Evolutionary conservation across 37 sponge, comb jelly and placozoan genomes (phyloP).

Genomic region (Halichondria panicea): DNA sequence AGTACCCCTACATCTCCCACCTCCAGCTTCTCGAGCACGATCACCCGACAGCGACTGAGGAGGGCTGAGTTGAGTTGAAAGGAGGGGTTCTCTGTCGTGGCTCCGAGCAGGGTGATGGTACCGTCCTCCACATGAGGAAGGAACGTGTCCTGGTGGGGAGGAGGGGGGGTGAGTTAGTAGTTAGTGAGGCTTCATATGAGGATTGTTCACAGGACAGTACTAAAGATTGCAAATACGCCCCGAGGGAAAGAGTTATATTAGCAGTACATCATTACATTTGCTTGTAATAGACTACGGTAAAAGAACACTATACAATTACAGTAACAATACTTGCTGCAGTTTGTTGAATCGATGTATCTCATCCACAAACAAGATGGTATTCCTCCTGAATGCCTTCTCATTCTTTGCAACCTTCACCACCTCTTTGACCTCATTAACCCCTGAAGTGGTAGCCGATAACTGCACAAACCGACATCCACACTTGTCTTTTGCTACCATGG

Average conservation of each 20-base stretch:
- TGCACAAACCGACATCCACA: constrained; percentile 20
- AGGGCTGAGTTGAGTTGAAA: constrained; percentile 54
- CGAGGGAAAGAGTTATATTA: background rate
- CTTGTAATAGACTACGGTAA: background rate
- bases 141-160: constrained; percentile 36
- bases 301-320: background rate
- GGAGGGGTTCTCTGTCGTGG: constrained; percentile 67
- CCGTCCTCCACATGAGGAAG: constrained; percentile 61
- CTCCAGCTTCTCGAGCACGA: constrained; percentile 41
- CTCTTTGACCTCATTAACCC: constrained; percentile 39
- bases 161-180: too few species aligned
- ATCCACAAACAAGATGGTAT: constrained; percentile 50
- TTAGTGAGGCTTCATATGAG: too few species aligned
- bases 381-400: constrained; percentile 24
- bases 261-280: background rate
- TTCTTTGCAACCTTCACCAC: constrained; percentile 47
- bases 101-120: constrained; percentile 53
- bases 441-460: constrained; percentile 44
- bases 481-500: constrained; percentile 20
- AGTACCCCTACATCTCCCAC: constrained; percentile 9
- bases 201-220: background rate
- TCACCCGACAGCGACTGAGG: constrained; percentile 50
- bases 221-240: background rate
- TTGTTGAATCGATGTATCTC: constrained; percentile 68
- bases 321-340: constrained; percentile 39